Percentiles rank a stretch among this genome's conserved stretches.
These are phyloP conservation scores for Enteromius radiatus DNA, from an alignment of 2,797 vertebrate genomes.

Conservation along the genomic window DNA sequence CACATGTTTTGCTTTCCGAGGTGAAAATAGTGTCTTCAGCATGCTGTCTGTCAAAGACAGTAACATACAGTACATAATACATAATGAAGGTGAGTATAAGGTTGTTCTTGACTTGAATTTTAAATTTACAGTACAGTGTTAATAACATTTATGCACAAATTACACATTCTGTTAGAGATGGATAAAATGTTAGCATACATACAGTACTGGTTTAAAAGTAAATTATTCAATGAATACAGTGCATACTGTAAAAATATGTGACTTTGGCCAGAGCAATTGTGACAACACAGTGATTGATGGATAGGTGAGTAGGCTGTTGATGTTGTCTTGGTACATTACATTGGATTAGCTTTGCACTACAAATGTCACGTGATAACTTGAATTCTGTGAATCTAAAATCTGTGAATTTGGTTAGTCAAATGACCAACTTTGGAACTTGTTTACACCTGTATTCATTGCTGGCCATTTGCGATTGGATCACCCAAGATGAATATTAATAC, in stretches of 20 bases:
- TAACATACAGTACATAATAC: neutral
- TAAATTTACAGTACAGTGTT: neutral
- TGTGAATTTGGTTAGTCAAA: neutral
- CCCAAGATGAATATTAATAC: slow-evolving; percentile 28
- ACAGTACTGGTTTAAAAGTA: neutral
- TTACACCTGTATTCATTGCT: slow-evolving; percentile 6
- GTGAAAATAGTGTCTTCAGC: neutral
- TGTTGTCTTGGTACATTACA: neutral
- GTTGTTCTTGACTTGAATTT: neutral
- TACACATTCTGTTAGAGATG: neutral
- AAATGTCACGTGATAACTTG: neutral
- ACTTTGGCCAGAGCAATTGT: neutral
- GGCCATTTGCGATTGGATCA: neutral
- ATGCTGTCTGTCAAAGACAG: neutral
- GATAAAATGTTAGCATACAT: too few species aligned
- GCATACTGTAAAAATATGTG: neutral
- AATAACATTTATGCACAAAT: neutral
- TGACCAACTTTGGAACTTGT: neutral
- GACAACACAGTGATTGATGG: neutral
- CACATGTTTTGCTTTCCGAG: neutral
- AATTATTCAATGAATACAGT: neutral
- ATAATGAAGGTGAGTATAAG: neutral
- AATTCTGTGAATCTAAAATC: neutral
- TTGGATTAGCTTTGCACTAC: neutral
- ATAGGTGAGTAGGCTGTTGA: neutral